These are phyloP conservation scores for Eublepharis macularius DNA, from an alignment of 2,113 vertebrate species.

Conservation along the genomic window DNA sequence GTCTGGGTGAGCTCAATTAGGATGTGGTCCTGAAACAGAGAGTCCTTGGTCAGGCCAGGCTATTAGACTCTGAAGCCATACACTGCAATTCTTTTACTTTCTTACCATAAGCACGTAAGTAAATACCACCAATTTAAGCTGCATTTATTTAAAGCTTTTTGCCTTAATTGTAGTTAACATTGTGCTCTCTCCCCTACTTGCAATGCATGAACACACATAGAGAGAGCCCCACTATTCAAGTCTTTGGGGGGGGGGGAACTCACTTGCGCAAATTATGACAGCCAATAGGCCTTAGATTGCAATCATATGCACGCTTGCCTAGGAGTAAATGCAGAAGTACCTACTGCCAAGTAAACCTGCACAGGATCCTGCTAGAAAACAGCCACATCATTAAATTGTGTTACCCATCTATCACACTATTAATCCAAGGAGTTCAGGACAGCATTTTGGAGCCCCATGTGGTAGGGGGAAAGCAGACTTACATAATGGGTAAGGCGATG, in stretches of 20 bases:
- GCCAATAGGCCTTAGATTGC: background rate
- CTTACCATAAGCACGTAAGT: background rate
- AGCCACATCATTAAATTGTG: background rate
- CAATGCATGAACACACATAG: background rate
- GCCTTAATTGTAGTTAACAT: background rate
- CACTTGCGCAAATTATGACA: background rate
- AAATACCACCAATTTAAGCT: background rate
- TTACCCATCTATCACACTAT: background rate
- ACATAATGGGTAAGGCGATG: constrained; percentile 94
- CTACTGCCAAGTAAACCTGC: background rate
- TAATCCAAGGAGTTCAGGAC: background rate
- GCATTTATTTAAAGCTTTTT: background rate
- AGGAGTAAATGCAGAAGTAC: background rate
- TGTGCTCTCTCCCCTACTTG: background rate
- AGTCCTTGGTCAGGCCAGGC: background rate
- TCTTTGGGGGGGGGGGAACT: too few relatives aligned
- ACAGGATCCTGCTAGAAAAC: background rate
- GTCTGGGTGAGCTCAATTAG: constrained; percentile 92
- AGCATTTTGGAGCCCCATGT: background rate
- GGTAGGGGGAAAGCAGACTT: constrained; percentile 63
- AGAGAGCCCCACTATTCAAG: too few relatives aligned
- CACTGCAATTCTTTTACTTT: background rate
- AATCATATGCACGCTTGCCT: background rate
- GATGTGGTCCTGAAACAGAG: constrained; percentile 88
- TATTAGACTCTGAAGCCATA: background rate